Conservation (phyloP, 1,140 invertebrate genomes). For the Heliothis virescens region DNA sequence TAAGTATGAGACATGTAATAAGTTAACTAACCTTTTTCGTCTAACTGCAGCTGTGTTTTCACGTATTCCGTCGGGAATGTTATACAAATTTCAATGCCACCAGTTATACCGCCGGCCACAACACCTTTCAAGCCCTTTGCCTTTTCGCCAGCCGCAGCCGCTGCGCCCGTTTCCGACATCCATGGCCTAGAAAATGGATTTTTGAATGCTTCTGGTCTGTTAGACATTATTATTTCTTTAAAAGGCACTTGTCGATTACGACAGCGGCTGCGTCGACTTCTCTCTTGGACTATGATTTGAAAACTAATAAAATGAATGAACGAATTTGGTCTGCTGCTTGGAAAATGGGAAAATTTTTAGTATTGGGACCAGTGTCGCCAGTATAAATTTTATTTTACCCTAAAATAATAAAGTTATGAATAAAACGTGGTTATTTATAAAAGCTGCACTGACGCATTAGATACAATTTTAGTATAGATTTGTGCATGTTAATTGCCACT, state of each 20-base stretch:
- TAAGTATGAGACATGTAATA: neutral
- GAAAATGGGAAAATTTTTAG: neutral
- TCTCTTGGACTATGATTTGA: slow-evolving; percentile 29
- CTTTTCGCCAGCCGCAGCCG: slow-evolving; percentile 87
- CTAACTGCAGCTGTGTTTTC: slow-evolving; percentile 99
- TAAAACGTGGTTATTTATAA: too few species aligned
- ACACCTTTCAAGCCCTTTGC: slow-evolving; percentile 92
- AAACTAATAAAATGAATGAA: slow-evolving; percentile 41
- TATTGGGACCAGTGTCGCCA: neutral
- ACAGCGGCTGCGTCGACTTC: slow-evolving; percentile 55
- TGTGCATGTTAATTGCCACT: too few species aligned
- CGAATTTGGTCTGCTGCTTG: neutral
- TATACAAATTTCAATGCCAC: slow-evolving; percentile 99
- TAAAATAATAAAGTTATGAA: neutral
- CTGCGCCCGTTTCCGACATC: slow-evolving; percentile 89
- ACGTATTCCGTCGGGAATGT: slow-evolving; percentile 99
- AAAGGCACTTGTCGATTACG: slow-evolving; percentile 62
- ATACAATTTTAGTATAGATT: too few species aligned
- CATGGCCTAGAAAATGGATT: slow-evolving; percentile 90
- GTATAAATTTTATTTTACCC: neutral
- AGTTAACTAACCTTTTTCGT: slow-evolving; percentile 91
- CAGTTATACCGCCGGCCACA: slow-evolving; percentile 91
- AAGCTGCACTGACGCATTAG: too few species aligned
- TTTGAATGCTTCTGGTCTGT: slow-evolving; percentile 74
- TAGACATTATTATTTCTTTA: slow-evolving; percentile 69